Conservation (phyloP, 2,888 invertebrate genomes). For the Pheosia gnoma region DNA sequence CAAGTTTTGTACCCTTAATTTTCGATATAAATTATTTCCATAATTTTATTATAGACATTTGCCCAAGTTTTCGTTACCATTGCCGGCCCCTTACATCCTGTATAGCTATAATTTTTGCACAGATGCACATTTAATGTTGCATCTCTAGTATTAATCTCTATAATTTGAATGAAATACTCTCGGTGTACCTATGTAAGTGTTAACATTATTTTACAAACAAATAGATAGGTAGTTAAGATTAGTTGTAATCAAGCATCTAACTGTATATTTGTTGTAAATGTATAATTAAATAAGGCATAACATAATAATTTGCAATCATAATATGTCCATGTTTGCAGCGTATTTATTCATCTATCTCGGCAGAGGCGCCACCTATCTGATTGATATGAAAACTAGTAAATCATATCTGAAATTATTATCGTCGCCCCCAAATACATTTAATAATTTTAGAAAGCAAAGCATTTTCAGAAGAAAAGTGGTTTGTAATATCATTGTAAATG, state of each 20-base stretch:
- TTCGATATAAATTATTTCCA: too few species aligned
- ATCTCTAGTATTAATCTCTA: slow-evolving; percentile 24
- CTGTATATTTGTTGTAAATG: slow-evolving; percentile 62
- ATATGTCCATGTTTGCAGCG: too few species aligned
- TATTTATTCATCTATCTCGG: too few species aligned
- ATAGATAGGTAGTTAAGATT: slow-evolving; percentile 50
- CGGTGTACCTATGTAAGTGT: slow-evolving; percentile 51
- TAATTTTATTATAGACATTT: too few species aligned
- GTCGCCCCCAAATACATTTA: too few species aligned
- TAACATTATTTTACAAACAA: slow-evolving; percentile 51
- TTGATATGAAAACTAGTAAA: neutral
- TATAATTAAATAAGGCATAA: neutral
- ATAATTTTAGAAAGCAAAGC: too few species aligned
- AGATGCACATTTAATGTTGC: slow-evolving; percentile 53
- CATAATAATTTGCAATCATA: neutral
- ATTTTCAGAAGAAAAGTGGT: too few species aligned
- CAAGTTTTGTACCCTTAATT: too few species aligned
- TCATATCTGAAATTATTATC: neutral
- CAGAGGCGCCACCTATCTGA: neutral
- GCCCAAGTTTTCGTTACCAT: too few species aligned
- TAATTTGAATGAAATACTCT: slow-evolving; percentile 57
- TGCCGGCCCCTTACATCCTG: too few species aligned
- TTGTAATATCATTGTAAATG: too few species aligned
- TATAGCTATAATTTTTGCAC: neutral
- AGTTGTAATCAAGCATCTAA: slow-evolving; percentile 44